Conservation (phyloP, 2,797 vertebrate genomes). For the Erpetoichthys calabaricus region DNA sequence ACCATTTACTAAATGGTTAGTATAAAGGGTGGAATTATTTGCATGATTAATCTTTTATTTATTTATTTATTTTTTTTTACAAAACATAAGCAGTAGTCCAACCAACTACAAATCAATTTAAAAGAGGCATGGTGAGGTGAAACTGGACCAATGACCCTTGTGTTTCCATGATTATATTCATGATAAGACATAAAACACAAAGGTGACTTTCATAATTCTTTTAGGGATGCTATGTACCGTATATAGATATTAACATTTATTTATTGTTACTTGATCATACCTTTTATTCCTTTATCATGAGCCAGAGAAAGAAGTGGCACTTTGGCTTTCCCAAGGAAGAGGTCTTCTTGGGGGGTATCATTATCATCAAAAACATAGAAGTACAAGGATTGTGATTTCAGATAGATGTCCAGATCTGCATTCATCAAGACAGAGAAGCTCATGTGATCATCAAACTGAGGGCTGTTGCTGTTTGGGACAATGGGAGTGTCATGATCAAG, state of each 20-base stretch:
- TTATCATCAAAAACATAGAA: conserved; percentile 73
- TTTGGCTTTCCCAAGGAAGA: conserved; percentile 63
- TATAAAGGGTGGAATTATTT: too few species aligned
- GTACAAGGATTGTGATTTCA: conserved; percentile 50
- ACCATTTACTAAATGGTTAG: too few species aligned
- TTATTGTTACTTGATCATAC: conserved; percentile 32
- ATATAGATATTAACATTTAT: not conserved
- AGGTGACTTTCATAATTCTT: too few species aligned
- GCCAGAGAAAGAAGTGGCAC: conserved; percentile 63
- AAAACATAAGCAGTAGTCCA: too few species aligned
- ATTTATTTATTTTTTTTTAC: too few species aligned
- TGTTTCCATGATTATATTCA: too few species aligned
- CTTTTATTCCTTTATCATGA: conserved; percentile 51
- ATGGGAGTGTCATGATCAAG: conserved; percentile 64
- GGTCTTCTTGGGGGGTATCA: conserved; percentile 45
- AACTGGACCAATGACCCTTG: too few species aligned
- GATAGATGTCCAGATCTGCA: conserved; percentile 54
- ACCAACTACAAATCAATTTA: too few species aligned
- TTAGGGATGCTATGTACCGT: not conserved
- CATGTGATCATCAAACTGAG: conserved; percentile 57
- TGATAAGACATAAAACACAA: too few species aligned
- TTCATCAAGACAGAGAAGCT: conserved; percentile 58
- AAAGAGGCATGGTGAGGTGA: too few species aligned
- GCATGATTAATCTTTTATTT: too few species aligned
- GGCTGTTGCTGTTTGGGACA: conserved; percentile 43